Conservation (phyloP, 2,797 vertebrate species). For the Pterois miles region DNA sequence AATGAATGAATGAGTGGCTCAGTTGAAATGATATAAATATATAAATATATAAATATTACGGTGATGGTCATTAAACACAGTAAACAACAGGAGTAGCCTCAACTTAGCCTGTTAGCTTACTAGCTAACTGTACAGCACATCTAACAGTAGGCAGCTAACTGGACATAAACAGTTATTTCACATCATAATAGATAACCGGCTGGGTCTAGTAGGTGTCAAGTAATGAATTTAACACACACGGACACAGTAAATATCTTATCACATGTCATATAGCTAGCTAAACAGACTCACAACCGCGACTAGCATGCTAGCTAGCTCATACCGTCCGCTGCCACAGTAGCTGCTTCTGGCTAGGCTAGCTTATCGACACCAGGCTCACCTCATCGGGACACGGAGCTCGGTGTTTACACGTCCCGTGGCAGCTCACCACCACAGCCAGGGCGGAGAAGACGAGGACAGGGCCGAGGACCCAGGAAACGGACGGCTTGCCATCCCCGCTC, state of each 20-base stretch:
- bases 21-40: too few species aligned
- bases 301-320: constrained; percentile 24
- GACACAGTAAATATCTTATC: not conserved
- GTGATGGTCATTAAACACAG: not conserved
- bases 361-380: constrained; percentile 58
- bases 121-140: not conserved
- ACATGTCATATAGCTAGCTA: too few species aligned
- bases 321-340: not conserved
- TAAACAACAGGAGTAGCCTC: not conserved
- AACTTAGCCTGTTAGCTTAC: constrained; percentile 15
- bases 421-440: constrained; percentile 56
- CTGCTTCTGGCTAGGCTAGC: not conserved
- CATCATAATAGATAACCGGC: fast-evolving
- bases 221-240: not conserved
- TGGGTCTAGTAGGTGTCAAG: fast-evolving
- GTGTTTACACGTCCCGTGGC: constrained; percentile 78
- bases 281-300: not conserved
- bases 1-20: not conserved
- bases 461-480: constrained; percentile 56
- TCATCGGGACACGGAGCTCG: constrained; percentile 69
- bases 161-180: not conserved
- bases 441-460: constrained; percentile 51
- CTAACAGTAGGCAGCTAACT: not conserved
- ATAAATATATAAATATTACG: not conserved
- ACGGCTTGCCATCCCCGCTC: constrained; percentile 61